These are phyloP conservation scores for Rhabditoides inermis DNA, from an alignment of 2,888 invertebrate genomes.

Conservation along the genomic window DNA sequence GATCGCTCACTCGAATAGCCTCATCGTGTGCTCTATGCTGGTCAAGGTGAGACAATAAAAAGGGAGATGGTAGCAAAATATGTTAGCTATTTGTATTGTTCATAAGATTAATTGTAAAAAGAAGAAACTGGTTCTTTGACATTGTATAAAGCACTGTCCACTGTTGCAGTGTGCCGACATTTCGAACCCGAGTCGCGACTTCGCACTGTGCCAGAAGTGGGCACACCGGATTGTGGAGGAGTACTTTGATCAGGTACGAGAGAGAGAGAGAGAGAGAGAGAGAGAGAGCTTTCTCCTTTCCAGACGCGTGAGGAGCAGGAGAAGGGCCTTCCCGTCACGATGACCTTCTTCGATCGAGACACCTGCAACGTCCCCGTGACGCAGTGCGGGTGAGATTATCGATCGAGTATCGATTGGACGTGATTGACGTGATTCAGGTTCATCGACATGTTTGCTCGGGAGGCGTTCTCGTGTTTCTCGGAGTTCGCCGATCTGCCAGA, in stretches of 20 bases:
- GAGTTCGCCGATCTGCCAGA: slow-evolving; percentile 53
- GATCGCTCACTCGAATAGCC: too few relatives aligned
- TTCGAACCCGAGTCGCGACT: slow-evolving; percentile 84
- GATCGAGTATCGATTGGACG: neutral
- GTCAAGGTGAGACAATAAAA: too few relatives aligned
- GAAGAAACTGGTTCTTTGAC: neutral
- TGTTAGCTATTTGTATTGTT: too few relatives aligned
- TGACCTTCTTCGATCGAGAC: slow-evolving; percentile 92
- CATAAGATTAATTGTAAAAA: too few relatives aligned
- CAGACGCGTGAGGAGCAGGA: slow-evolving; percentile 90
- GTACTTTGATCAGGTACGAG: slow-evolving; percentile 75
- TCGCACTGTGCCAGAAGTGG: slow-evolving; percentile 71
- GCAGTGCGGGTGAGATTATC: slow-evolving; percentile 67
- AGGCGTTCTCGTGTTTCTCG: slow-evolving; percentile 96
- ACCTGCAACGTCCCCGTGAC: slow-evolving; percentile 93
- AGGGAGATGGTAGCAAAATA: too few relatives aligned
- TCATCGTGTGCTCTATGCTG: slow-evolving; percentile 65
- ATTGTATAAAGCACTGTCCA: too few relatives aligned
- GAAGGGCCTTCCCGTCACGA: slow-evolving; percentile 80
- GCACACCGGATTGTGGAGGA: slow-evolving; percentile 89
- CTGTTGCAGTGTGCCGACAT: slow-evolving; percentile 79
- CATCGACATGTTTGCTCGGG: slow-evolving; percentile 90
- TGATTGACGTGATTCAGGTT: slow-evolving; percentile 57
- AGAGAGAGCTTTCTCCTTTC: slow-evolving; percentile 1
- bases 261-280: slow-evolving; percentile 9